Evolutionary conservation across 2,797 vertebrate genomes (phyloP).

Genomic region (Orientallactaga sibirica): DNA sequence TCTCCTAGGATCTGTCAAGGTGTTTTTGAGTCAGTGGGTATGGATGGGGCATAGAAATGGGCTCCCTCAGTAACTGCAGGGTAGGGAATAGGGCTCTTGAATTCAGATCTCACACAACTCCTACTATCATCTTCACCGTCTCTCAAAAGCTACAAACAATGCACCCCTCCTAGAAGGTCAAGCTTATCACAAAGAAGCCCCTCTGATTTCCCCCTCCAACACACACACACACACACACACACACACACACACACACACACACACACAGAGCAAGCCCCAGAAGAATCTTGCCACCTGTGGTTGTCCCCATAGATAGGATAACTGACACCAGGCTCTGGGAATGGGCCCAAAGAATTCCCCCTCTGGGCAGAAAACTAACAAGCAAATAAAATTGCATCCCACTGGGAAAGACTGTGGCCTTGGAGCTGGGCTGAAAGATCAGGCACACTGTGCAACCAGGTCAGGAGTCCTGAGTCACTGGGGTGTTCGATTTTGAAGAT

Average conservation of each 20-base stretch:
- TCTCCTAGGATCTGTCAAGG: background rate
- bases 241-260: background rate
- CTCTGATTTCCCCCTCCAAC: too few relatives aligned
- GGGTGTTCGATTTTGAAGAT: background rate
- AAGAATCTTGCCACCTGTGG: background rate
- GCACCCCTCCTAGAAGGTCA: background rate
- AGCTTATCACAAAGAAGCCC: background rate
- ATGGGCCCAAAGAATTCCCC: background rate
- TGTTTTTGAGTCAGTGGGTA: background rate
- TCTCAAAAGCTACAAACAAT: background rate
- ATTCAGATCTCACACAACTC: background rate
- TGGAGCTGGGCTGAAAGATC: background rate
- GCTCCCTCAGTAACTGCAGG: background rate
- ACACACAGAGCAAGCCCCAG: background rate
- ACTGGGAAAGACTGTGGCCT: background rate
- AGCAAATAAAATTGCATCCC: background rate
- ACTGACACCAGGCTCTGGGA: background rate
- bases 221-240: background rate
- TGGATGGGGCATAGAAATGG: background rate
- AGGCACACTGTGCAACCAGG: background rate
- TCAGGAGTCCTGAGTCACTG: background rate
- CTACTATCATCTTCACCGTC: background rate
- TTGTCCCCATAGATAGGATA: background rate
- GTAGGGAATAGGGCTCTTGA: background rate
- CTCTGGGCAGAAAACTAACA: background rate